These are phyloP conservation scores for Climacteris rufus DNA, from an alignment of 2,113 vertebrate species.

Conservation along the genomic window DNA sequence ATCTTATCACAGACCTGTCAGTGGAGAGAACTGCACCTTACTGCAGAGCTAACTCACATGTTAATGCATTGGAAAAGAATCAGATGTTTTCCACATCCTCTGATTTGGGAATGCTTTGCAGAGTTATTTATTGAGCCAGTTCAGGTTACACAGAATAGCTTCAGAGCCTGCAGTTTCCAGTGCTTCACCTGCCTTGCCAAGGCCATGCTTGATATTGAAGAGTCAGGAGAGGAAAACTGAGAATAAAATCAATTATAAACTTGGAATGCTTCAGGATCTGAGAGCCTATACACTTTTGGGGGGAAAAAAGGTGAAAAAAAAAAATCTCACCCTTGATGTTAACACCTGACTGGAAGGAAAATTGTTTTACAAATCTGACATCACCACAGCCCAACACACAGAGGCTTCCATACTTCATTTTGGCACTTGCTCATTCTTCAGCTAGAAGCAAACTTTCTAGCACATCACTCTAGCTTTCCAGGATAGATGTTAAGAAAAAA, in stretches of 20 bases:
- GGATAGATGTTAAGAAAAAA: background rate
- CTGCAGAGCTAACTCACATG: background rate
- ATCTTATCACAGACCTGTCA: slow-evolving; percentile 43
- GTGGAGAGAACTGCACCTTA: background rate
- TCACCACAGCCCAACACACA: background rate
- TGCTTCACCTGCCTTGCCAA: background rate
- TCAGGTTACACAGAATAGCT: background rate
- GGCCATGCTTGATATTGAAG: background rate
- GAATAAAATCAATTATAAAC: background rate
- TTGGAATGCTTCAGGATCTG: background rate
- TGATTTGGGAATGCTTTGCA: background rate
- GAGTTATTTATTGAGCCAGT: background rate
- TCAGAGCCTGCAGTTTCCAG: background rate
- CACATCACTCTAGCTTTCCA: background rate
- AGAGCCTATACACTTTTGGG: background rate
- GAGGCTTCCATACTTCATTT: background rate
- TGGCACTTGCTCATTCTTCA: background rate
- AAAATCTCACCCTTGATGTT: background rate
- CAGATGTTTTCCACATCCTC: background rate
- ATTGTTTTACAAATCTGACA: background rate
- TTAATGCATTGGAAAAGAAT: background rate
- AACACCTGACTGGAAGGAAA: background rate
- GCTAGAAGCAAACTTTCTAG: background rate
- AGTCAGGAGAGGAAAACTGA: background rate
- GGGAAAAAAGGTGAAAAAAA: background rate